Percentiles rank a stretch among this genome's conserved stretches.
Conservation (phyloP, 1,140 invertebrate genomes). For the Eufriesea mexicana region DNA sequence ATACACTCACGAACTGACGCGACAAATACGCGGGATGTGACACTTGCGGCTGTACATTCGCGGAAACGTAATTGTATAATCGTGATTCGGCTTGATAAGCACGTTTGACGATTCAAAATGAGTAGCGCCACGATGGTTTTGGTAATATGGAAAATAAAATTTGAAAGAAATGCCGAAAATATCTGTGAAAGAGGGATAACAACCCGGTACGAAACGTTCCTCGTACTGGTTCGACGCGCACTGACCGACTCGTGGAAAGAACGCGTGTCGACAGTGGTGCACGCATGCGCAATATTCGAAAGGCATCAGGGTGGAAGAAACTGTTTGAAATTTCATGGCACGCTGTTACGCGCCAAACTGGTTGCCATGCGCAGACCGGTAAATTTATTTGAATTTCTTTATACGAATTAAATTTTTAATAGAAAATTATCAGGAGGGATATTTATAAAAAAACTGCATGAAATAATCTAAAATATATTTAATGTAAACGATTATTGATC, state of each 20-base stretch:
- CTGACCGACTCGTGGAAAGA: constrained; percentile 51
- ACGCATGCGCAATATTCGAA: constrained; percentile 50
- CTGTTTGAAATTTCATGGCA: constrained; percentile 9
- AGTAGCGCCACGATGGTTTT: constrained; percentile 9
- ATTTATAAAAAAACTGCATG: not conserved
- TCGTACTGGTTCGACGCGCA: constrained; percentile 61
- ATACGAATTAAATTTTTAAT: not conserved
- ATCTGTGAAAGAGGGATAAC: not conserved
- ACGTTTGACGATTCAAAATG: constrained; percentile 11
- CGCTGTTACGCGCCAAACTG: not conserved
- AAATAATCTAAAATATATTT: constrained; percentile 17
- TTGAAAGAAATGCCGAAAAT: constrained; percentile 9
- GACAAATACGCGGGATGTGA: constrained; percentile 32
- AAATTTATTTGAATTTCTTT: not conserved
- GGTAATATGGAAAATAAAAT: not conserved
- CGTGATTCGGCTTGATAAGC: constrained; percentile 7
- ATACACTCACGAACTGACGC: constrained; percentile 50
- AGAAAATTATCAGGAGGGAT: not conserved
- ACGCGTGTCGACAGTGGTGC: constrained; percentile 47
- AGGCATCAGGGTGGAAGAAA: not conserved
- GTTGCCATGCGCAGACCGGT: constrained; percentile 9
- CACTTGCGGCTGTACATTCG: constrained; percentile 49
- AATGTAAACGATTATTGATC: not conserved
- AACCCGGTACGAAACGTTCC: constrained; percentile 23
- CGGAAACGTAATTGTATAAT: not conserved